phyloP scores from a whole-genome alignment of 2,797 vertebrate species.

The Danio kyathit region DNA sequence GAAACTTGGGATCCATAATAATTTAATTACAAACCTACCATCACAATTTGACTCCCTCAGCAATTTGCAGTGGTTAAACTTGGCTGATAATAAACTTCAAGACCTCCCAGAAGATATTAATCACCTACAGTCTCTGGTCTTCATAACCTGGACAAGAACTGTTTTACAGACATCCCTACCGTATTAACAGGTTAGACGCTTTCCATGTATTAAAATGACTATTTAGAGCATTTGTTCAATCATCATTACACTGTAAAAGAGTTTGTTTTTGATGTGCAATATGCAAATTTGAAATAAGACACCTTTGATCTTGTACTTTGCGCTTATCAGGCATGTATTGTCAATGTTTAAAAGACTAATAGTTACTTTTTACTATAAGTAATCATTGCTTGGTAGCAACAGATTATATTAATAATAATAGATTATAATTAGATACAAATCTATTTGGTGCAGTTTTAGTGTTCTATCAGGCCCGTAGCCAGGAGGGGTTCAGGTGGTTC shows the following conservation, averaged over 20 bases:
- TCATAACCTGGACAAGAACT: conserved; percentile 55
- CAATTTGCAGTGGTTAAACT: conserved; percentile 58
- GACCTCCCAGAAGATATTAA: conserved; percentile 52
- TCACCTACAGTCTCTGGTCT: conserved; percentile 50
- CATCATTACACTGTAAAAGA: neutral
- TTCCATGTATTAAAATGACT: no score
- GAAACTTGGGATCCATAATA: conserved; percentile 55
- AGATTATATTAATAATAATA: neutral
- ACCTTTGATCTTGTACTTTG: neutral
- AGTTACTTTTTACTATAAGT: neutral
- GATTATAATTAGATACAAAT: neutral
- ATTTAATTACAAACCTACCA: conserved; percentile 49
- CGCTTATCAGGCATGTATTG: neutral
- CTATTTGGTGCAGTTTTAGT: neutral
- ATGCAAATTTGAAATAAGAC: neutral
- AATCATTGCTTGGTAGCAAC: no score
- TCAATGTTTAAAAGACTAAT: neutral
- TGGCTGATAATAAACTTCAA: conserved; percentile 58
- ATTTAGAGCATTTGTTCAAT: no score
- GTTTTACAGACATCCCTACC: conserved; percentile 50
- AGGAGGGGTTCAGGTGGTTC: no score
- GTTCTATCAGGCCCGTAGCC: neutral
- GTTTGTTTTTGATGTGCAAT: no score
- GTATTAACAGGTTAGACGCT: conserved; percentile 46
- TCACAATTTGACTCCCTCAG: conserved; percentile 43